Base-by-base conservation (phyloP, 2,888 invertebrate species). In the Augiades crinisus region DNA sequence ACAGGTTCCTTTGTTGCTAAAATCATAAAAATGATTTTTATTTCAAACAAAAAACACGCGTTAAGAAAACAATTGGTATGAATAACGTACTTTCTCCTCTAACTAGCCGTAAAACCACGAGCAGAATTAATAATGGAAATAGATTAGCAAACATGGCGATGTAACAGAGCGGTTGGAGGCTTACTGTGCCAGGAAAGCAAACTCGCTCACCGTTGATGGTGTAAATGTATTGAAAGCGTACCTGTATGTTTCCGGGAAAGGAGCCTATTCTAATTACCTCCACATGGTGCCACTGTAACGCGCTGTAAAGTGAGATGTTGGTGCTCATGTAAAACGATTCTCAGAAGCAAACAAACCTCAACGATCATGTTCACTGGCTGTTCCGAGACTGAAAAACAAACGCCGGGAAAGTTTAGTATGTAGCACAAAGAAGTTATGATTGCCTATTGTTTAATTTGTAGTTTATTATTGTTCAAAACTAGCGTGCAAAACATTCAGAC, bases 261-360 rank as follows among this genome's bases (percentile, higher is more conserved):
- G 14, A 19, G 34, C 54, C 59, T 54, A 38, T 38, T 53, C 19
- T 67, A 63, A 70, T 72, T 74, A 74, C 70, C 70, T 57, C 56
- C 49, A 53, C 65, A 65, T 21, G 61, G 56, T 54, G 59, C 47
- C 51, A 61, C 53, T 45, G 57, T 56, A 51, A 58, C 46, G 47
- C 58, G 56, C 45, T 64, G 57, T 58, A 65, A 60, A 36, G 58
- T 47, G 58, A 62, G 53, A 46, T 65, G 58, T 58, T 64, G 60
- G 19, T 56, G 60, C 54, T 63, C 66, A 61, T 68, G 68, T 54
- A 69, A 62, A 36, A 63, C 55, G 31, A 67, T 74, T 65, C 68
- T 59, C 44, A 69, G 68, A 67, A 75, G 49, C n/a, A 70, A 55
- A 63, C 67, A 68, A 47, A 65, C 44, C 47, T 67, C 61, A 34